These are phyloP conservation scores for Cryptotis parvus DNA, from an alignment of 2,113 vertebrate species.

Conservation along the genomic window DNA sequence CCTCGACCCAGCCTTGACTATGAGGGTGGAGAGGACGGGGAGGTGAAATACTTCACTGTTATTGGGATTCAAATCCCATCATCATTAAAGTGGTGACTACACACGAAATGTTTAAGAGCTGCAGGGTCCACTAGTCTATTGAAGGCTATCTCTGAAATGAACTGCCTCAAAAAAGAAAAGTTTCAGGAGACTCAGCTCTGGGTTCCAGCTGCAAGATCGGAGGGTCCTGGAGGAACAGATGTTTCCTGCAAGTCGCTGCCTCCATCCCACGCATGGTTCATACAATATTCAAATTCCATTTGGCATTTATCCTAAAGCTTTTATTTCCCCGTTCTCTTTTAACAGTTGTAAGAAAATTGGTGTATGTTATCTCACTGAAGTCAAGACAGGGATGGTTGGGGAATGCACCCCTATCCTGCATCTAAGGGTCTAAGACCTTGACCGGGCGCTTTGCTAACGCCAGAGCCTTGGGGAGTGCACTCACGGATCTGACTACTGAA, in stretches of 20 bases:
- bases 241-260: constrained; percentile 80
- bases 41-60: background rate
- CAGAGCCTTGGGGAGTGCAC: background rate
- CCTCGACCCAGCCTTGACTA: background rate
- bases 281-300: constrained; percentile 81
- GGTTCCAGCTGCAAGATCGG: constrained; percentile 74
- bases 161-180: constrained; percentile 74
- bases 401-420: constrained; percentile 31
- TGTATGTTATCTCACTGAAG: constrained; percentile 61
- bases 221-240: constrained; percentile 83
- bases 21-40: too few species aligned
- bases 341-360: constrained; percentile 70
- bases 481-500: background rate
- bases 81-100: constrained; percentile 64
- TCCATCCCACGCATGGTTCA: constrained; percentile 78
- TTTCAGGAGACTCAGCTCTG: constrained; percentile 71
- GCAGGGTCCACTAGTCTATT: constrained; percentile 14
- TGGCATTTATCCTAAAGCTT: constrained; percentile 73
- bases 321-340: constrained; percentile 50
- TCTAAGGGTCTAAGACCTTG: constrained; percentile 53
- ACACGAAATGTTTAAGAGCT: constrained; percentile 51
- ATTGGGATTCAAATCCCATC: constrained; percentile 36
- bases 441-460: constrained; percentile 47
- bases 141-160: constrained; percentile 69
- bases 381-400: constrained; percentile 59